Evolutionary conservation across 1,140 invertebrate genomes (phyloP).

Genomic region (Tetranychus cinnabarinus): DNA sequence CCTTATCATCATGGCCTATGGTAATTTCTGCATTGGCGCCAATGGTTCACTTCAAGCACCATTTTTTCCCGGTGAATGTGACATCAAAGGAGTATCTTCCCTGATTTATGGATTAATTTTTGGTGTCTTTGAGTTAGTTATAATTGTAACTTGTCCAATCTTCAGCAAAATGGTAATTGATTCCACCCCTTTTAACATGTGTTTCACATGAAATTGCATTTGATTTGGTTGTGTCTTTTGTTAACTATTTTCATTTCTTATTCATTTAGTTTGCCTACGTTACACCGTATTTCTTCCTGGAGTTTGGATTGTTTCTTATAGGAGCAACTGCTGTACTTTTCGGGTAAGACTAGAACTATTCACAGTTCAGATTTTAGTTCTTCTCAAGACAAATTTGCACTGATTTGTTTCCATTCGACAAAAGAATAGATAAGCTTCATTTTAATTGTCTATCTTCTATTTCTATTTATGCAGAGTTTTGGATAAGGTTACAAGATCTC

Average conservation of each 20-base stretch:
- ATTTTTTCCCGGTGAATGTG: slow-evolving; percentile 18
- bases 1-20: slow-evolving; percentile 6
- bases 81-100: slow-evolving; percentile 44
- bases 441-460: too few relatives aligned
- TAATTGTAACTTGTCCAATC: slow-evolving; percentile 62
- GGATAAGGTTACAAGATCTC: slow-evolving; percentile 52
- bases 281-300: slow-evolving; percentile 51
- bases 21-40: slow-evolving; percentile 17
- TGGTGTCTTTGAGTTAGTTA: slow-evolving; percentile 71
- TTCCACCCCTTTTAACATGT: slow-evolving; percentile 15
- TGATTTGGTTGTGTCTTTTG: background rate
- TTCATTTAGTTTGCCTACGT: background rate
- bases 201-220: background rate
- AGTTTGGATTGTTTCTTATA: slow-evolving; percentile 59
- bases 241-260: background rate
- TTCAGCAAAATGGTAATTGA: slow-evolving; percentile 49
- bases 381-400: too few relatives aligned
- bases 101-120: slow-evolving; percentile 77
- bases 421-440: too few relatives aligned
- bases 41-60: slow-evolving; percentile 18
- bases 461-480: slow-evolving; percentile 26
- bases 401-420: too few relatives aligned
- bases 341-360: slow-evolving; percentile 17
- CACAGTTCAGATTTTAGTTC: too few relatives aligned
- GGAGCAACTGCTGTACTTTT: slow-evolving; percentile 42